Percentiles rank a stretch among this genome's conserved stretches.
phyloP scores from a whole-genome alignment of 2,113 vertebrate species.

The Myiopsitta monachus region DNA sequence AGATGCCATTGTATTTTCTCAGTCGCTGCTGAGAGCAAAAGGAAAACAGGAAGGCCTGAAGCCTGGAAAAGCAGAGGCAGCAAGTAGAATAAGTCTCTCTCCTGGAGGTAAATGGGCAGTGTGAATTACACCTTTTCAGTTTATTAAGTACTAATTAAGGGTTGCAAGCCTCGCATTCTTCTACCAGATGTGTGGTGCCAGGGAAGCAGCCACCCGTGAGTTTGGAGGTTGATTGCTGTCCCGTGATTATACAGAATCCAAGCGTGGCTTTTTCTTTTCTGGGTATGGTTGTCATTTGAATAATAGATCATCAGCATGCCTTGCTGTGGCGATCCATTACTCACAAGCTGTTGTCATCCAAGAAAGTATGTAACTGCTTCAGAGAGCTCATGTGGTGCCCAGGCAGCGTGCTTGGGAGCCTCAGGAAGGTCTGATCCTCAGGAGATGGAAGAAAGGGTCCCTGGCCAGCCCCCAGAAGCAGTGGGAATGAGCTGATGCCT shows the following conservation, averaged over 20 bases:
- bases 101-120: constrained; percentile 11
- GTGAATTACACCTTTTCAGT: constrained; percentile 45
- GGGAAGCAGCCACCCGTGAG: not conserved
- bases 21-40: not conserved
- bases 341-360: not conserved
- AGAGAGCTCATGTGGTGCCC: not conserved
- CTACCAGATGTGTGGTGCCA: not conserved
- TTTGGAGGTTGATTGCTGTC: not conserved
- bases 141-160: constrained; percentile 54
- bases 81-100: not conserved
- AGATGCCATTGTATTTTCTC: not conserved
- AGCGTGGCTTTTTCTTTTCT: not conserved
- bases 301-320: not conserved
- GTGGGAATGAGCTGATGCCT: not conserved
- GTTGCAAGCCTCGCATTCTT: constrained; percentile 4
- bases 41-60: not conserved
- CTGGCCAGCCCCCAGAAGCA: not conserved
- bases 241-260: constrained; percentile 13
- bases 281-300: constrained; percentile 20
- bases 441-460: not conserved
- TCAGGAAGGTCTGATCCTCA: not conserved
- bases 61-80: not conserved
- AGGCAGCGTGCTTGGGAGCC: not conserved
- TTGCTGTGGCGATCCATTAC: not conserved
- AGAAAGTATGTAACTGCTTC: not conserved